Percentiles rank a stretch among this genome's conserved stretches.
Evolutionary conservation across 2,113 vertebrate species (phyloP).

Genomic region (Odocoileus virginianus): DNA sequence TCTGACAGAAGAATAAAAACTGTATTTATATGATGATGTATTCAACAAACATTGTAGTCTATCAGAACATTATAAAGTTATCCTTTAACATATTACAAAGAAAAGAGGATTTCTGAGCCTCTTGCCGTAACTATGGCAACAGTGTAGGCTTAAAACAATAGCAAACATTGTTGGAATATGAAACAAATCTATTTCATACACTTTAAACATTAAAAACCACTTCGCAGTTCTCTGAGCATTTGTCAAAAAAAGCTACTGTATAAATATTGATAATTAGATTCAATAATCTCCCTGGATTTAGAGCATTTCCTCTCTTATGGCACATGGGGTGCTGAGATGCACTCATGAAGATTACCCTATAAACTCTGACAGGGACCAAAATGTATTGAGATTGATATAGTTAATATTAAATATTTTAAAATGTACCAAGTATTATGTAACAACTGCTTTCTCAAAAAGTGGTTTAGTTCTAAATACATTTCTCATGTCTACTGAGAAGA

Average conservation of each 20-base stretch:
- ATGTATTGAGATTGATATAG: background rate
- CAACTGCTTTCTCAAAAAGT: background rate
- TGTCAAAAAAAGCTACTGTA: background rate
- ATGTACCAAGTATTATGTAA: background rate
- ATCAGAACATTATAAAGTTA: background rate
- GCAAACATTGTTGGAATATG: background rate
- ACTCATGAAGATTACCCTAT: background rate
- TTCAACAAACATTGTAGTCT: background rate
- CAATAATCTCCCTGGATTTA: background rate
- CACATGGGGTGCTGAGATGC: background rate
- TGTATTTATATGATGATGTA: background rate
- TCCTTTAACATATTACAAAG: background rate
- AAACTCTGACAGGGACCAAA: background rate
- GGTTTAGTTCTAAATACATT: background rate
- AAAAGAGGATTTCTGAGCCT: background rate
- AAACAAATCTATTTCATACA: background rate
- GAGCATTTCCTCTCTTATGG: background rate
- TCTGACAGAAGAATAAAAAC: background rate
- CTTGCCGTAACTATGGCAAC: conserved; percentile 18
- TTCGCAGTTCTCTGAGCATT: background rate
- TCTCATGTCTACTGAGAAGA: background rate
- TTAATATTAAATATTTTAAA: background rate
- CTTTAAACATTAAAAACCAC: background rate
- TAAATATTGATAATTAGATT: background rate
- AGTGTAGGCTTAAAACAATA: background rate